Percentiles rank a stretch among this genome's conserved stretches.
Conservation (phyloP, 1,140 invertebrate species). For the Arctopsyche grandis region DNA sequence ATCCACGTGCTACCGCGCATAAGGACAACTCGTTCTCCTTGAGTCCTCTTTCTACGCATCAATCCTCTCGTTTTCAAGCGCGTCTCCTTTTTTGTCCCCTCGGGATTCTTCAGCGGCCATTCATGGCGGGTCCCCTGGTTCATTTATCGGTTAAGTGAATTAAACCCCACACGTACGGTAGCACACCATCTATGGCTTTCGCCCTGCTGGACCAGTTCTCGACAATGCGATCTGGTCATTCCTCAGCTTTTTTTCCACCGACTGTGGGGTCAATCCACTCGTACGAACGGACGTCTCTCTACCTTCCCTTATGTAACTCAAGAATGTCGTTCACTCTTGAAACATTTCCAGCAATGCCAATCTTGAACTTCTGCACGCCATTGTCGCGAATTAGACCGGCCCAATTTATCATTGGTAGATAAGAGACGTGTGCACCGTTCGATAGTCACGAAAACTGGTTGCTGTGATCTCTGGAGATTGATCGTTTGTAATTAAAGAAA, state of each 20-base stretch:
- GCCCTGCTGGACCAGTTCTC: background rate
- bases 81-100: slow-evolving; percentile 16
- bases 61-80: slow-evolving; percentile 18
- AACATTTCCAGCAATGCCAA: background rate
- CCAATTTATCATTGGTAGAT: background rate
- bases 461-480: background rate
- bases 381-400: background rate
- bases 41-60: background rate
- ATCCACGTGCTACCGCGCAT: too few species aligned
- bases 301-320: background rate
- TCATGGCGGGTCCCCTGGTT: background rate
- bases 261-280: slow-evolving; percentile 14
- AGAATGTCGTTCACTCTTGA: background rate
- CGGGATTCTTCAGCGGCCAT: background rate
- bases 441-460: background rate
- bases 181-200: slow-evolving; percentile 9
- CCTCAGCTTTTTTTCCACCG: background rate
- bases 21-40: slow-evolving; percentile 12
- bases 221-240: background rate
- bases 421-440: background rate
- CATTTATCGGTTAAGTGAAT: slow-evolving; percentile 6
- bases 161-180: background rate
- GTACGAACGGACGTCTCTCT: background rate
- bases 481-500: background rate
- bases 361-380: background rate